phyloP scores from a whole-genome alignment of 2,888 invertebrate genomes.

The Agrenia bidenticulata region DNA sequence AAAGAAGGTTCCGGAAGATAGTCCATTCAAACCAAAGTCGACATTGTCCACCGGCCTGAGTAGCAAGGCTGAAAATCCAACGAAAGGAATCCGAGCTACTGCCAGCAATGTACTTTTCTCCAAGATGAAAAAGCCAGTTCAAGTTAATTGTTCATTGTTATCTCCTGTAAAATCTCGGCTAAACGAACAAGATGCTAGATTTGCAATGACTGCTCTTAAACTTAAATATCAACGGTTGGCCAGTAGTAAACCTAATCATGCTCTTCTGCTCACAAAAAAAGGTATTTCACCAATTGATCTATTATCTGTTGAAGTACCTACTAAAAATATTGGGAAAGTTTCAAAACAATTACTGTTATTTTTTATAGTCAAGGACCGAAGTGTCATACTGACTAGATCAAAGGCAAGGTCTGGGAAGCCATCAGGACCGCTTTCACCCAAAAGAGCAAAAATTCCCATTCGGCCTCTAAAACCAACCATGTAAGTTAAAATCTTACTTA shows the following conservation, averaged over 20 bases:
- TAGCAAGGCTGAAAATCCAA: constrained; percentile 19
- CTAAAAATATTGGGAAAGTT: too few relatives aligned
- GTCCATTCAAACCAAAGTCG: too few relatives aligned
- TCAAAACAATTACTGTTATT: too few relatives aligned
- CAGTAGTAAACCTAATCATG: constrained; percentile 38
- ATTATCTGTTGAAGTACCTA: too few relatives aligned
- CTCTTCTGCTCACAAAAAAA: constrained; percentile 49
- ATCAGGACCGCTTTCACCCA: constrained; percentile 5
- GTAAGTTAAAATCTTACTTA: background rate
- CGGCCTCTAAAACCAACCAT: background rate
- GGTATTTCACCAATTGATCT: too few relatives aligned
- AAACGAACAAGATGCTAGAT: constrained; percentile 52
- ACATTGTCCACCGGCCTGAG: background rate
- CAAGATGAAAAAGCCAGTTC: constrained; percentile 1
- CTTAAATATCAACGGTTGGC: constrained; percentile 44
- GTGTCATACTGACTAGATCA: constrained; percentile 50
- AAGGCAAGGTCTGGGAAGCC: constrained; percentile 31
- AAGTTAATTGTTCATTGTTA: constrained; percentile 14
- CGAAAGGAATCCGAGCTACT: constrained; percentile 18
- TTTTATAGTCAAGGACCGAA: constrained; percentile 43
- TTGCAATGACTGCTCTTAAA: constrained; percentile 52
- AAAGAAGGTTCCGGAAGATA: too few relatives aligned
- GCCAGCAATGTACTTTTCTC: constrained; percentile 18
- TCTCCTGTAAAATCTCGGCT: constrained; percentile 42
- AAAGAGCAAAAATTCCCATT: background rate